These are phyloP conservation scores for Sturnira hondurensis DNA, from an alignment of 2,113 vertebrate genomes.

Conservation along the genomic window DNA sequence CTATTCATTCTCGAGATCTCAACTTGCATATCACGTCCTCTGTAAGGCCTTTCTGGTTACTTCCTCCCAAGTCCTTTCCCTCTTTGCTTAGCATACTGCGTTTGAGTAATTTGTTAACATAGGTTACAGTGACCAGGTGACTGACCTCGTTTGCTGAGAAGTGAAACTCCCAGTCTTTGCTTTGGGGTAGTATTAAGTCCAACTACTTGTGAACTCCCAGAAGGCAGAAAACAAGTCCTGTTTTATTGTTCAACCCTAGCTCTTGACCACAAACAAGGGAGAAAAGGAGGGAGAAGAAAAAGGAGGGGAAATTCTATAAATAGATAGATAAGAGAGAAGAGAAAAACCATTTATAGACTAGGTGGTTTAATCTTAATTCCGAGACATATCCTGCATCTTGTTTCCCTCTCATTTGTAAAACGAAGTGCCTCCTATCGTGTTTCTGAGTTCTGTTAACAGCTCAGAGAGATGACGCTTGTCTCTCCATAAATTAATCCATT, in stretches of 20 bases:
- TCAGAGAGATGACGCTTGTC: background rate
- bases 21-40: background rate
- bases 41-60: background rate
- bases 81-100: background rate
- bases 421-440: background rate
- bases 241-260: background rate
- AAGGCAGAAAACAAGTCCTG: background rate
- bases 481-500: background rate
- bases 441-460: background rate
- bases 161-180: background rate
- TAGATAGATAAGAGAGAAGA: background rate
- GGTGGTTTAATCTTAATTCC: conserved; percentile 26
- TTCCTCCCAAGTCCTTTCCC: background rate
- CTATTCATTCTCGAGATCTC: background rate
- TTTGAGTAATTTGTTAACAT: background rate
- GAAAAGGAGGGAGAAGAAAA: background rate
- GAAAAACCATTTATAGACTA: background rate
- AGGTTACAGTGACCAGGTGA: background rate
- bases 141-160: background rate
- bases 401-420: background rate
- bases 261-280: background rate
- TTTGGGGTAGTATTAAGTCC: background rate
- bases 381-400: background rate
- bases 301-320: background rate
- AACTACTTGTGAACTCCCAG: background rate